Conservation (phyloP, 2,797 vertebrate genomes). For the Xenopus petersii region DNA sequence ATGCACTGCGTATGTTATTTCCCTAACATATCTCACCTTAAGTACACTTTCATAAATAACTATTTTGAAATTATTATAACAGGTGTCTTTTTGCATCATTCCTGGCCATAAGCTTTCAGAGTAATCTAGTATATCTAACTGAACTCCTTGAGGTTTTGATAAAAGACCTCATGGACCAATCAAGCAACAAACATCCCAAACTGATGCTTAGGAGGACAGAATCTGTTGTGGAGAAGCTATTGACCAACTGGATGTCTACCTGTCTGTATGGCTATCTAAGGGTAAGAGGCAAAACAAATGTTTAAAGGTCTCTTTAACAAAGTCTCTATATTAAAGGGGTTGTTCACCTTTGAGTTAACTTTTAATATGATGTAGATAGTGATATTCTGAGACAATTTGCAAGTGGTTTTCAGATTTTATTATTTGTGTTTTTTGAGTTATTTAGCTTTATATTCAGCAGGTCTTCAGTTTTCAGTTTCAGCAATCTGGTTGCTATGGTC, state of each 20-base stretch:
- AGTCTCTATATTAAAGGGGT: no score
- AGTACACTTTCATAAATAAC: background rate
- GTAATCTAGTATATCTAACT: conserved; percentile 86
- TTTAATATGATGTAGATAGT: no score
- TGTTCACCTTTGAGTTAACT: no score
- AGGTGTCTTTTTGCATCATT: conserved; percentile 89
- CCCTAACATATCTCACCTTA: no score
- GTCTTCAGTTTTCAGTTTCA: no score
- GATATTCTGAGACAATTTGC: no score
- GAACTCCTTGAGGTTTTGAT: conserved; percentile 85
- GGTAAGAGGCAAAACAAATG: conserved; percentile 61
- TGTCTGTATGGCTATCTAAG: conserved; percentile 93
- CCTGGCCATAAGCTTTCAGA: conserved; percentile 86
- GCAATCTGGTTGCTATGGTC: no score
- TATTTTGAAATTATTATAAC: background rate
- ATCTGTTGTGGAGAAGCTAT: conserved; percentile 89
- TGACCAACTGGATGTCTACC: conserved; percentile 97
- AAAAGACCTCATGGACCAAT: conserved; percentile 82
- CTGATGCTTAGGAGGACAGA: conserved; percentile 87
- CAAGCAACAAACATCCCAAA: conserved; percentile 83
- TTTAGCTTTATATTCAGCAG: no score
- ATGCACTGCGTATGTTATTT: no score
- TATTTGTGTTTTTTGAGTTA: no score
- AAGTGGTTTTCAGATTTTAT: no score
- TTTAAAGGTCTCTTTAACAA: no score